Conservation (phyloP, 2,113 vertebrate genomes). For the Tauraco erythrolophus region DNA sequence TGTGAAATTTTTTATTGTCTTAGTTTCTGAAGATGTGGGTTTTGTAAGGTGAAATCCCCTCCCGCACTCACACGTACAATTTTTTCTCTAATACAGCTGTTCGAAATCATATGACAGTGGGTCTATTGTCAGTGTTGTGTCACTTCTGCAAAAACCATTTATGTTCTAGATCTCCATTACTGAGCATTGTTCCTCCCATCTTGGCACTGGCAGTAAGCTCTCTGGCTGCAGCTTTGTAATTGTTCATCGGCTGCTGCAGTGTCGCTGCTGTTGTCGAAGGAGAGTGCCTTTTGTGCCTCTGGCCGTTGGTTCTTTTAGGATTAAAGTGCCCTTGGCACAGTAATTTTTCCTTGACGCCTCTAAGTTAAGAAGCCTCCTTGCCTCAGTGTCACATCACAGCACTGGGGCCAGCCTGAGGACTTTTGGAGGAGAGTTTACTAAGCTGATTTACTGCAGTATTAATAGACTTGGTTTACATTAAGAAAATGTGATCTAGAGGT, state of each 20-base stretch:
- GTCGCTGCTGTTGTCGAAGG: not conserved
- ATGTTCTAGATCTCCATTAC: not conserved
- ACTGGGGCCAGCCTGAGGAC: not conserved
- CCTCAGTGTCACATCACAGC: not conserved
- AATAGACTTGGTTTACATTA: constrained; percentile 10
- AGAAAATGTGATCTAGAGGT: not conserved
- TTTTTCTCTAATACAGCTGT: not conserved
- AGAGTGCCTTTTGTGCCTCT: not conserved
- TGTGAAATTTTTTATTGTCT: not conserved
- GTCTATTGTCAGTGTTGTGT: not conserved
- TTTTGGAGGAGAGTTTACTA: not conserved
- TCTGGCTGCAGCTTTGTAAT: not conserved
- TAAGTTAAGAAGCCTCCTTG: not conserved
- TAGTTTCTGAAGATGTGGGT: not conserved
- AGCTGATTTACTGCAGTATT: constrained; percentile 11
- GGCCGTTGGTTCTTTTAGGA: not conserved
- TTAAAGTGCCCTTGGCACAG: not conserved
- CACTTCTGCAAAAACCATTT: not conserved
- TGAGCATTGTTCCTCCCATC: not conserved
- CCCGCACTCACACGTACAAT: fast-evolving
- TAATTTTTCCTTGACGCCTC: not conserved
- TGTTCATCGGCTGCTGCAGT: not conserved
- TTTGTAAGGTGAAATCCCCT: not conserved
- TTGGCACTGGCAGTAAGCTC: not conserved
- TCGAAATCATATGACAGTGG: not conserved